A percentile compares a stretch with the other conserved stretches of the same genome.
Evolutionary conservation across 2,888 invertebrate genomes (phyloP).

Genomic region (Lapara coniferarum): DNA sequence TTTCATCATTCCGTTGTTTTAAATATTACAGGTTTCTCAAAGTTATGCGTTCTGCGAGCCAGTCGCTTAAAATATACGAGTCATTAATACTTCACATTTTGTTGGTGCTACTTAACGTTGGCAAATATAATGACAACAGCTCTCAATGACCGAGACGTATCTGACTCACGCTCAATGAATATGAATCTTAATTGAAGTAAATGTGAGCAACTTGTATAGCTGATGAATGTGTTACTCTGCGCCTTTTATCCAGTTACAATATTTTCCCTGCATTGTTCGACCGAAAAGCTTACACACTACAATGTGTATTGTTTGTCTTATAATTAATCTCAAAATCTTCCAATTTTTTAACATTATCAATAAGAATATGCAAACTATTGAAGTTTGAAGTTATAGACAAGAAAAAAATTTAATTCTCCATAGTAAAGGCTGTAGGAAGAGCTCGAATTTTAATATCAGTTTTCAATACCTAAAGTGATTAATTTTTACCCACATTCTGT

Average conservation of each 20-base stretch:
- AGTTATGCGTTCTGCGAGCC: too few species aligned
- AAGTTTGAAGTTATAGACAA: too few species aligned
- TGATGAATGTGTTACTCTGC: constrained; percentile 47
- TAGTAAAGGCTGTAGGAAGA: too few species aligned
- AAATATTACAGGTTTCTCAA: neutral
- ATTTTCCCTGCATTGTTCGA: constrained; percentile 27
- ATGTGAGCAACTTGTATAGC: constrained; percentile 56
- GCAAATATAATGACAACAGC: constrained; percentile 29
- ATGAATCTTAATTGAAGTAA: constrained; percentile 74
- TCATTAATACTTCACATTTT: neutral
- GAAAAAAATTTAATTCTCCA: too few species aligned
- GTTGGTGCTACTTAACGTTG: constrained; percentile 10
- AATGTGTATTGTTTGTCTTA: neutral
- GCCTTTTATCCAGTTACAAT: constrained; percentile 33
- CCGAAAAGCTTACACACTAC: neutral
- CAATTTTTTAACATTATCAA: neutral
- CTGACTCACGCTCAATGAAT: constrained; percentile 77
- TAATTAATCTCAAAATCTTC: neutral
- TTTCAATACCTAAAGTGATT: too few species aligned
- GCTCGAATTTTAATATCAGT: too few species aligned
- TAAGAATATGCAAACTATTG: too few species aligned
- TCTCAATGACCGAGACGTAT: constrained; percentile 68
- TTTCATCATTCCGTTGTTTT: neutral
- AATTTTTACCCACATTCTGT: too few species aligned
- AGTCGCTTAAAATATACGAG: neutral